A percentile compares a stretch with the other conserved stretches of the same genome.
These are phyloP conservation scores for Aix galericulata DNA, from an alignment of 2,113 vertebrate species.

Conservation along the genomic window DNA sequence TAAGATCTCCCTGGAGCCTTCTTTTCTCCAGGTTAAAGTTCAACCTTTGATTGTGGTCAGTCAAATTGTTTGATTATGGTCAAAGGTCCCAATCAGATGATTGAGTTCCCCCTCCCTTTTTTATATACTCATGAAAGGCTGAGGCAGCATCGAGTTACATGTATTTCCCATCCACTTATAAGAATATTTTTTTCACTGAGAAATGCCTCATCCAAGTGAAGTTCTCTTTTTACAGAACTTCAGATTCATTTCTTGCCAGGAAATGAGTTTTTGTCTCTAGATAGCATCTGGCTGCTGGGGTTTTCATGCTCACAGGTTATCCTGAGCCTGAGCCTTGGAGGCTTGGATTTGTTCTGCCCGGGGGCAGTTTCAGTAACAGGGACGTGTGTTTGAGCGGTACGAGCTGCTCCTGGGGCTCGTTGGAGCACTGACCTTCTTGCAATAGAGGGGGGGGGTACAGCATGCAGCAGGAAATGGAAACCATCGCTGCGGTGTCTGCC, in stretches of 20 bases:
- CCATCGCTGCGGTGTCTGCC: too few relatives aligned
- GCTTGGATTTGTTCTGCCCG: not conserved
- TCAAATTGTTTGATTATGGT: not conserved
- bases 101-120: not conserved
- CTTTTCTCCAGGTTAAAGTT: too few relatives aligned
- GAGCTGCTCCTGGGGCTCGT: not conserved
- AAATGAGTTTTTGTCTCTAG: not conserved
- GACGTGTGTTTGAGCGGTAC: not conserved
- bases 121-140: not conserved
- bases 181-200: not conserved
- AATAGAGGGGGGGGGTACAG: too few relatives aligned
- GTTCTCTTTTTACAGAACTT: not conserved
- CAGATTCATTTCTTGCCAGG: not conserved
- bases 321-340: not conserved
- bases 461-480: not conserved
- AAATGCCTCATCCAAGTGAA: not conserved
- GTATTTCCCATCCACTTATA: not conserved
- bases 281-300: not conserved
- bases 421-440: not conserved
- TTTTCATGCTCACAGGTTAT: not conserved
- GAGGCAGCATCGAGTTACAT: not conserved
- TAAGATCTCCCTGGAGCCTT: too few relatives aligned
- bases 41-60: too few relatives aligned
- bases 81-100: not conserved
- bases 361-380: not conserved